These are phyloP conservation scores for Stegodyphus mimosarum DNA, from an alignment of 1,140 invertebrate genomes.

Conservation along the genomic window DNA sequence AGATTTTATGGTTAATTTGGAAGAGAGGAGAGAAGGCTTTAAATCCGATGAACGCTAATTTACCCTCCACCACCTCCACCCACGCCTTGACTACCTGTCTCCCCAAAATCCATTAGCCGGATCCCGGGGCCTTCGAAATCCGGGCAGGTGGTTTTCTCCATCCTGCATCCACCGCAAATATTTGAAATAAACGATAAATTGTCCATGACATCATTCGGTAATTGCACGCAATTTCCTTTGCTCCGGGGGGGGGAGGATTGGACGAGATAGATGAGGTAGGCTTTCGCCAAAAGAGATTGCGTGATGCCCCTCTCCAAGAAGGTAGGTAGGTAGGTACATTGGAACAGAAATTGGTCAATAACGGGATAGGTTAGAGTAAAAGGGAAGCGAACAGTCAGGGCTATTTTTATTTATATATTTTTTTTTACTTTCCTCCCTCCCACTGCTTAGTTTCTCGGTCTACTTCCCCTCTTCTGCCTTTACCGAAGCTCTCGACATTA, in stretches of 20 bases:
- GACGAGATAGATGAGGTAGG: constrained; percentile 54
- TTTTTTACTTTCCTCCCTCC: not conserved
- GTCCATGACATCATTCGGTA: constrained; percentile 61
- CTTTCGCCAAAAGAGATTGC: constrained; percentile 36
- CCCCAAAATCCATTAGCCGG: constrained; percentile 51
- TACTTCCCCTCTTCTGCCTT: not conserved
- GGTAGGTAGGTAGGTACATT: constrained; percentile 40
- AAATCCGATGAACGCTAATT: constrained; percentile 47
- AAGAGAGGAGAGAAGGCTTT: constrained; percentile 24
- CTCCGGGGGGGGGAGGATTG: constrained; percentile 18
- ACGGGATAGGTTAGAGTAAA: constrained; percentile 39
- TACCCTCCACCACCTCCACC: constrained; percentile 14
- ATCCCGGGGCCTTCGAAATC: constrained; percentile 33
- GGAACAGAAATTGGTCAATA: constrained; percentile 60
- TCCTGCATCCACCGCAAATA: constrained; percentile 57
- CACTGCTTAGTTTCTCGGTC: not conserved
- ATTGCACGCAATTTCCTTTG: constrained; percentile 61
- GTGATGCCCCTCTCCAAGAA: constrained; percentile 10
- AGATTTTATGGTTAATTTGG: constrained; percentile 59
- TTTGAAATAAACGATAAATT: constrained; percentile 62
- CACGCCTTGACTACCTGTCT: constrained; percentile 52
- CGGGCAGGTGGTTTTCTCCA: constrained; percentile 60
- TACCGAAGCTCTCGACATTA: constrained; percentile 22
- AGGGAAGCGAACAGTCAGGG: constrained; percentile 43
- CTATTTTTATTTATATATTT: constrained; percentile 15